A percentile compares a stretch with the other conserved stretches of the same genome.
phyloP scores from a whole-genome alignment of 23 tunicate genomes.

The Styela clava region DNA sequence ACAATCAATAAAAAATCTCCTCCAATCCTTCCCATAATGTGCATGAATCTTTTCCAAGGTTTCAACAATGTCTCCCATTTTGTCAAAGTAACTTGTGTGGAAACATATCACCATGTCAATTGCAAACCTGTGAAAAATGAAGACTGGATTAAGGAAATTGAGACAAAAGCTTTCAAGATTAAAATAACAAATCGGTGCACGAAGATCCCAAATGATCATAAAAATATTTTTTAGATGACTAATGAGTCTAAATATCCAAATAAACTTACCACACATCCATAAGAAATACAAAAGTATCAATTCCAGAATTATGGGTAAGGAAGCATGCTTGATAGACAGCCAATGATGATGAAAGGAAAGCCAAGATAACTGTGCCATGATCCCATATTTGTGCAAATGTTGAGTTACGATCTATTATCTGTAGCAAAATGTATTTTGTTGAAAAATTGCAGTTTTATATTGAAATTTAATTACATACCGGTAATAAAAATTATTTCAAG shows the following conservation, averaged over 20 bases:
- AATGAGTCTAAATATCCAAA: neutral
- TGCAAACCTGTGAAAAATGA: conserved; percentile 62
- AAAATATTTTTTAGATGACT: no score
- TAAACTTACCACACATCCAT: conserved; percentile 69
- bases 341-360: conserved; percentile 49
- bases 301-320: conserved; percentile 37
- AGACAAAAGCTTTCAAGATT: no score
- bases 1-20: conserved; percentile 59
- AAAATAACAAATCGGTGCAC: no score
- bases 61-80: conserved; percentile 50
- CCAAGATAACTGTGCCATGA: conserved; percentile 41
- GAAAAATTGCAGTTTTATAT: no score
- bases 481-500: no score
- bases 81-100: conserved; percentile 73
- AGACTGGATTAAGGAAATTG: no score
- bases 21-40: conserved; percentile 41
- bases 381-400: conserved; percentile 35
- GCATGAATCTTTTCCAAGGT: conserved; percentile 36
- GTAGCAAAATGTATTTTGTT: no score
- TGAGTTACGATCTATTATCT: conserved; percentile 64
- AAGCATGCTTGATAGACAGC: conserved; percentile 71
- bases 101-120: conserved; percentile 71
- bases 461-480: no score
- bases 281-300: conserved; percentile 61
- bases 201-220: no score